These are phyloP conservation scores for Redunca redunca DNA, from an alignment of 2,113 vertebrate genomes.

Conservation along the genomic window DNA sequence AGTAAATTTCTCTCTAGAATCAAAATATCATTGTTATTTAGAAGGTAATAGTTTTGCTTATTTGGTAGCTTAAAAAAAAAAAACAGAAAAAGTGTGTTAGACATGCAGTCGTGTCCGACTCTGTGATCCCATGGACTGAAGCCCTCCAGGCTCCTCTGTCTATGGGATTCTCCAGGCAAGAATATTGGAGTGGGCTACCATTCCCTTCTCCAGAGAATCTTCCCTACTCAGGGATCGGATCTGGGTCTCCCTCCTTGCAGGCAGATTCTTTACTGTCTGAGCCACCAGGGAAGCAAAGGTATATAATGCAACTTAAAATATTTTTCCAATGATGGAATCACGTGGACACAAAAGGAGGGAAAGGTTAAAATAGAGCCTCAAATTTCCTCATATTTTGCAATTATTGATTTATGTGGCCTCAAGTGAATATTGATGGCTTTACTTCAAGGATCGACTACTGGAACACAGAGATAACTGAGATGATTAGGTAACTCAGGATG, in stretches of 20 bases:
- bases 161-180: background rate
- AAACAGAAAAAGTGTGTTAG: background rate
- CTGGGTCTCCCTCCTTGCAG: background rate
- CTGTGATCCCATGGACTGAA: background rate
- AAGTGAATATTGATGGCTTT: background rate
- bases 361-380: background rate
- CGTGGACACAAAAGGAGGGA: background rate
- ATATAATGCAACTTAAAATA: background rate
- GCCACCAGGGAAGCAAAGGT: background rate
- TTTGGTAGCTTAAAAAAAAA: background rate
- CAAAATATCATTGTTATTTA: background rate
- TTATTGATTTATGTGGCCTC: background rate
- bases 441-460: background rate
- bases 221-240: background rate
- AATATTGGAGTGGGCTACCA: background rate
- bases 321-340: background rate
- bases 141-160: background rate
- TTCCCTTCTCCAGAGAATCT: background rate
- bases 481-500: background rate
- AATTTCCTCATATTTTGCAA: background rate
- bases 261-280: background rate
- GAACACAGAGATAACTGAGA: background rate
- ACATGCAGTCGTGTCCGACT: fast-evolving
- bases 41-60: background rate
- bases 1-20: background rate